Conservation (phyloP, 2,797 vertebrate genomes). For the Catharus ustulatus region DNA sequence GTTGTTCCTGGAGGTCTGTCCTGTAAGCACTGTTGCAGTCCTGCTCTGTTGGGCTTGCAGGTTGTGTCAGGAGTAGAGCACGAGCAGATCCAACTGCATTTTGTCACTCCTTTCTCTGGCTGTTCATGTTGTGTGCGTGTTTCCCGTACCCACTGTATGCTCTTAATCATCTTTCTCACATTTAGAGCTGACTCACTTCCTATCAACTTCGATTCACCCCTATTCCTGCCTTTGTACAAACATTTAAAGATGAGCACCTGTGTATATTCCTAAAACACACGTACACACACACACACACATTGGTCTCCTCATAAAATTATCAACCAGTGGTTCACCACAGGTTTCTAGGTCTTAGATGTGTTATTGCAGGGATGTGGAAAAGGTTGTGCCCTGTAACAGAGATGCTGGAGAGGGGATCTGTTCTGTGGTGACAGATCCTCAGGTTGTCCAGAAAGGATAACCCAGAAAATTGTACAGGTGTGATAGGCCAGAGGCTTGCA, state of each 20-base stretch:
- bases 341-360: background rate
- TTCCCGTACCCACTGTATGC: background rate
- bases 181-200: background rate
- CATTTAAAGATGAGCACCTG: background rate
- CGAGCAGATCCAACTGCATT: background rate
- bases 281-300: background rate
- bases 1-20: background rate
- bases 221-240: background rate
- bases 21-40: background rate
- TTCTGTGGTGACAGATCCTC: background rate
- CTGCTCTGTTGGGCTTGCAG: background rate
- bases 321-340: background rate
- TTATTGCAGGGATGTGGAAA: background rate
- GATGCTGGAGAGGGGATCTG: background rate
- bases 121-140: fast-evolving
- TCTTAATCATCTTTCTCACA: background rate
- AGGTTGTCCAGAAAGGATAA: background rate
- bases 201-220: background rate
- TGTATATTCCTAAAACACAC: background rate
- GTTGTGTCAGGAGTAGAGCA: background rate
- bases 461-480: background rate
- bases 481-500: background rate
- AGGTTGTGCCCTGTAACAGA: fast-evolving
- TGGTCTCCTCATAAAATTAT: background rate
- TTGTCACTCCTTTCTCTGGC: background rate